phyloP scores from a whole-genome alignment of 1,140 invertebrate species.

The Thaumetopoea pityocampa region DNA sequence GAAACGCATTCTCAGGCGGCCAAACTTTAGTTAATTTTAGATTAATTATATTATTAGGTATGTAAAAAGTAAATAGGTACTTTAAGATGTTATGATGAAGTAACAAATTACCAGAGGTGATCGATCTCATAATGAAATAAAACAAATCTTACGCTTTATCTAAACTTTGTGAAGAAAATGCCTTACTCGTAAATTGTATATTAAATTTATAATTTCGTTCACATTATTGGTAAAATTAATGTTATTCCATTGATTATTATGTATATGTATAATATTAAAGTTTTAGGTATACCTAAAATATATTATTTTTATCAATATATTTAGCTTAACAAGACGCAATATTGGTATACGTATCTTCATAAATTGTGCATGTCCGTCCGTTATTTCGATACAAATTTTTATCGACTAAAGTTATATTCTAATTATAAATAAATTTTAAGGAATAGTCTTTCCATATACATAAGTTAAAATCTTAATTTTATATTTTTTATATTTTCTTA shows the following conservation, averaged over 20 bases:
- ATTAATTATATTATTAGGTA: conserved; percentile 3
- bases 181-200: conserved; percentile 9
- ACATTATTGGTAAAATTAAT: too few relatives aligned
- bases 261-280: conserved; percentile 3
- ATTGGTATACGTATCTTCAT: conserved; percentile 18
- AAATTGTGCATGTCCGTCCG: conserved; percentile 16
- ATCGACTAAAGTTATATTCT: conserved; percentile 2
- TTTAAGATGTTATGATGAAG: conserved; percentile 9
- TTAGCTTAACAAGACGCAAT: conserved; percentile 14
- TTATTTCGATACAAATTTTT: conserved; percentile 9
- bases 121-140: conserved; percentile 19
- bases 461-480: conserved; percentile 9
- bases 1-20: too few relatives aligned
- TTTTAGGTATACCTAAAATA: conserved; percentile 6
- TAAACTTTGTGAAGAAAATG: conserved; percentile 8
- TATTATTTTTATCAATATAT: conserved; percentile 6
- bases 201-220: too few relatives aligned
- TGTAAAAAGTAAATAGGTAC: conserved; percentile 17
- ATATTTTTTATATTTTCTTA: conserved; percentile 10
- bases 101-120: conserved; percentile 14
- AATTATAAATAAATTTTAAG: conserved; percentile 10
- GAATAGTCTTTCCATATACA: conserved; percentile 17
- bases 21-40: conserved; percentile 9
- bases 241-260: background rate
- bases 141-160: conserved; percentile 6